phyloP scores from a whole-genome alignment of 2,797 vertebrate species.

The Hydrocynus forskahlii region DNA sequence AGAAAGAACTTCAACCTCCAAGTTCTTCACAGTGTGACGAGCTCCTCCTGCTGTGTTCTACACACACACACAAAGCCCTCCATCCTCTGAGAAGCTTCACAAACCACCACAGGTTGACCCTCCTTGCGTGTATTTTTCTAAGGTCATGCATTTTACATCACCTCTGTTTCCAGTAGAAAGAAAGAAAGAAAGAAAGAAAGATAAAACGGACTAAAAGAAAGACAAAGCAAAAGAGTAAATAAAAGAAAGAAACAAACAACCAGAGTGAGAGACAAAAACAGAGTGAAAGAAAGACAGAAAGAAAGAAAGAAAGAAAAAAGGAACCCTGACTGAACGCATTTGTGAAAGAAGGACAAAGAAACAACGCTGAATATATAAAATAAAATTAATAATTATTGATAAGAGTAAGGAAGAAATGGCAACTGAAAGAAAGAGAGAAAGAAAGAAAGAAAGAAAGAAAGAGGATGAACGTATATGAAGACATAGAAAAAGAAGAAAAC shows the following conservation, averaged over 20 bases:
- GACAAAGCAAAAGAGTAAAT: too few species aligned
- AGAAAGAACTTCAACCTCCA: too few species aligned
- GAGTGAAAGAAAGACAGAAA: too few species aligned
- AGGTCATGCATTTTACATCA: not conserved
- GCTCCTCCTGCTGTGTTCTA: not conserved
- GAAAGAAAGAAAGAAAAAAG: too few species aligned
- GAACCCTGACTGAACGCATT: too few species aligned
- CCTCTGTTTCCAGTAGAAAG: not conserved
- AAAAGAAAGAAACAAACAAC: too few species aligned
- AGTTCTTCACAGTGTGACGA: not conserved
- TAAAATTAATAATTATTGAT: not conserved
- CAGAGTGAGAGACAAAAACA: too few species aligned
- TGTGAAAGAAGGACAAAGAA: not conserved
- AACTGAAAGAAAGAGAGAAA: not conserved
- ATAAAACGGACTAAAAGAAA: too few species aligned
- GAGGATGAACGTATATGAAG: not conserved
- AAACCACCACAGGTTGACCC: not conserved
- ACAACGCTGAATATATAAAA: not conserved
- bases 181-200: not conserved
- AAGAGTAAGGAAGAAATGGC: not conserved
- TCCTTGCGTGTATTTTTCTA: not conserved
- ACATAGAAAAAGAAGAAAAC: not conserved
- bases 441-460: not conserved
- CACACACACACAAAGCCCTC: not conserved
- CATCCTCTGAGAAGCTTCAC: not conserved